phyloP scores from a whole-genome alignment of 2,113 vertebrate genomes.

The Laterallus jamaicensis region DNA sequence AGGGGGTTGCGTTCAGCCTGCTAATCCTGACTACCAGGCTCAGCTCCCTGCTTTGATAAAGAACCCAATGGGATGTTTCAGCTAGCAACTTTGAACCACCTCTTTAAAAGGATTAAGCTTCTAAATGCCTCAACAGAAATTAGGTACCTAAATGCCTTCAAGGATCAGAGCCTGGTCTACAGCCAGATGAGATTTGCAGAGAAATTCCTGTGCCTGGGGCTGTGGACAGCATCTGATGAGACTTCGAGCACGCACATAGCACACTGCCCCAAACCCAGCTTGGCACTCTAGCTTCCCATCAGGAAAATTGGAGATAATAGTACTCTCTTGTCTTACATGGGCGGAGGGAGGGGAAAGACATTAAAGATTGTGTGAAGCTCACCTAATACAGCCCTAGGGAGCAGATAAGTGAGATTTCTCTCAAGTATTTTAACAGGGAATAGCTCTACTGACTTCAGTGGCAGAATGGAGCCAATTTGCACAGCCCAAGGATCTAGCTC shows the following conservation, averaged over 20 bases:
- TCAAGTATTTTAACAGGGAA: background rate
- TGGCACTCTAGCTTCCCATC: background rate
- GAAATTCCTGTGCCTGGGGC: background rate
- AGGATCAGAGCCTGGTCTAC: background rate
- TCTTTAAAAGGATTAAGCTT: background rate
- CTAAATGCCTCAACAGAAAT: background rate
- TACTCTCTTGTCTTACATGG: background rate
- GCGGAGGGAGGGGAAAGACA: background rate
- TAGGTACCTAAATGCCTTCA: background rate
- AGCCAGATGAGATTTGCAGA: background rate
- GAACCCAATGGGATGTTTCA: background rate
- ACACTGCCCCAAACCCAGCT: background rate
- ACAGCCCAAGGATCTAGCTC: background rate
- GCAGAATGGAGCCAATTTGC: background rate
- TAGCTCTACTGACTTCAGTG: background rate
- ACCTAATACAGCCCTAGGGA: background rate
- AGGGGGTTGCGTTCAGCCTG: background rate
- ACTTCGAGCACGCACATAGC: accelerated
- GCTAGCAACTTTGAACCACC: background rate
- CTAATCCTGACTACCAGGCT: background rate
- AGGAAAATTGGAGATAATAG: background rate
- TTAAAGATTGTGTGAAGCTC: background rate
- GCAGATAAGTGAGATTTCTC: background rate
- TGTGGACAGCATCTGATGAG: background rate
- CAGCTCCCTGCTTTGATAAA: background rate